phyloP scores from a whole-genome alignment of 2,888 invertebrate genomes.

The Cinara cedri region DNA sequence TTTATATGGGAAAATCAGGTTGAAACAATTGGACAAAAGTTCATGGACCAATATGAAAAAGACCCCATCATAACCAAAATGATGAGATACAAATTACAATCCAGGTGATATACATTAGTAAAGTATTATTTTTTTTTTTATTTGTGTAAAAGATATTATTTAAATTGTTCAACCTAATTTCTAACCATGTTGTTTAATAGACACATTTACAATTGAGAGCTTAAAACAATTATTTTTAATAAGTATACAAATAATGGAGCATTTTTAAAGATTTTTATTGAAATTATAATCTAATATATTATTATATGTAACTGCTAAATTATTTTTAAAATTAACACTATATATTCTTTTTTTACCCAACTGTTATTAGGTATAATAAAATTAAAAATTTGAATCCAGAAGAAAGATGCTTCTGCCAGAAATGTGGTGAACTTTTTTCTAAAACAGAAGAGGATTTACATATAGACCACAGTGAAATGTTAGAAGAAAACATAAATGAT shows the following conservation, averaged over 20 bases:
- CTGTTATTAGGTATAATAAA: slow-evolving; percentile 20
- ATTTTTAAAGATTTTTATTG: too few relatives aligned
- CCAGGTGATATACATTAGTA: not conserved
- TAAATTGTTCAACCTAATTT: too few relatives aligned
- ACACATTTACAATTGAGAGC: too few relatives aligned
- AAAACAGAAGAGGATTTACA: slow-evolving; percentile 24
- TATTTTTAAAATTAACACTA: not conserved
- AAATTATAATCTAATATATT: too few relatives aligned
- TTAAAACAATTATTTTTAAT: too few relatives aligned
- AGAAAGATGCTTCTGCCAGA: slow-evolving; percentile 51
- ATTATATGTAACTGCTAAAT: not conserved
- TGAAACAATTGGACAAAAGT: slow-evolving; percentile 62
- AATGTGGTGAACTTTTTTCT: slow-evolving; percentile 50
- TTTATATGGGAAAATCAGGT: slow-evolving; percentile 69
- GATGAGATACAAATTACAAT: slow-evolving; percentile 44
- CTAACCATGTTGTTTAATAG: too few relatives aligned
- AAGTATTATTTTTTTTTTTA: not conserved
- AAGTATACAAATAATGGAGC: too few relatives aligned
- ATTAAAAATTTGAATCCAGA: slow-evolving; percentile 34
- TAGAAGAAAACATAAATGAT: slow-evolving; percentile 34
- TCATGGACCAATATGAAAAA: slow-evolving; percentile 23
- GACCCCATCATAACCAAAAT: slow-evolving; percentile 42
- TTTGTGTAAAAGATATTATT: too few relatives aligned
- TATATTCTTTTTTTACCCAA: not conserved
- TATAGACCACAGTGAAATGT: slow-evolving; percentile 40